Conservation (phyloP, 2,888 invertebrate genomes). For the Congeria kusceri region DNA sequence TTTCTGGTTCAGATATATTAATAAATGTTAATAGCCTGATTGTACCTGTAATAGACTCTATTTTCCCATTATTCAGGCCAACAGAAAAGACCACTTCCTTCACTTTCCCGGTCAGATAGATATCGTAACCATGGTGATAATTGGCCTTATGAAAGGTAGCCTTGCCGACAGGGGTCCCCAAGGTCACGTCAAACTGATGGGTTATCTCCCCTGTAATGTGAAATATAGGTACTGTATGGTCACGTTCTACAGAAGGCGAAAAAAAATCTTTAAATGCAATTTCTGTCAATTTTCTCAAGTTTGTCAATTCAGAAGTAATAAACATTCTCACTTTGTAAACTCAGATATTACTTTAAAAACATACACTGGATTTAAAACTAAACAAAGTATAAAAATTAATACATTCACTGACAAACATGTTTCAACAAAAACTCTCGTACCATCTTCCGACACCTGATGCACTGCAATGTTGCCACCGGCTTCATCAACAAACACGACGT, state of each 20-base stretch:
- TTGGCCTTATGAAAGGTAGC: slow-evolving; percentile 91
- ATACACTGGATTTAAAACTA: too few relatives aligned
- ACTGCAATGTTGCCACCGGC: slow-evolving; percentile 87
- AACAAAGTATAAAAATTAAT: too few relatives aligned
- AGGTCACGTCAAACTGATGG: slow-evolving; percentile 91
- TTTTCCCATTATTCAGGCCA: slow-evolving; percentile 89
- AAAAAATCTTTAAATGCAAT: too few relatives aligned
- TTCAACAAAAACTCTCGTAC: slow-evolving; percentile 79
- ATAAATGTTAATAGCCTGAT: not conserved
- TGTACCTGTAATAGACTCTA: slow-evolving; percentile 91
- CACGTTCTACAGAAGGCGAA: too few relatives aligned
- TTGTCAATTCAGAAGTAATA: too few relatives aligned
- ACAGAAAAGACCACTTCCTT: slow-evolving; percentile 91
- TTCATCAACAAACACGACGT: slow-evolving; percentile 89
- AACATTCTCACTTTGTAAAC: too few relatives aligned
- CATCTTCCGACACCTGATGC: slow-evolving; percentile 88
- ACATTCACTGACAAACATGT: too few relatives aligned
- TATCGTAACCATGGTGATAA: slow-evolving; percentile 90
- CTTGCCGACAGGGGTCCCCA: slow-evolving; percentile 90
- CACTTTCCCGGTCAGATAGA: slow-evolving; percentile 90
- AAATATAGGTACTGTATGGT: not conserved
- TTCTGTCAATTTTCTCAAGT: too few relatives aligned
- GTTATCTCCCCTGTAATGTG: slow-evolving; percentile 87
- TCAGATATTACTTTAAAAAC: too few relatives aligned
- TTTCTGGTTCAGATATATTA: too few relatives aligned